Percentiles rank a stretch among this genome's conserved stretches.
Evolutionary conservation across 2,888 invertebrate genomes (phyloP).

Genomic region (Leptarthrus brevirostris): DNA sequence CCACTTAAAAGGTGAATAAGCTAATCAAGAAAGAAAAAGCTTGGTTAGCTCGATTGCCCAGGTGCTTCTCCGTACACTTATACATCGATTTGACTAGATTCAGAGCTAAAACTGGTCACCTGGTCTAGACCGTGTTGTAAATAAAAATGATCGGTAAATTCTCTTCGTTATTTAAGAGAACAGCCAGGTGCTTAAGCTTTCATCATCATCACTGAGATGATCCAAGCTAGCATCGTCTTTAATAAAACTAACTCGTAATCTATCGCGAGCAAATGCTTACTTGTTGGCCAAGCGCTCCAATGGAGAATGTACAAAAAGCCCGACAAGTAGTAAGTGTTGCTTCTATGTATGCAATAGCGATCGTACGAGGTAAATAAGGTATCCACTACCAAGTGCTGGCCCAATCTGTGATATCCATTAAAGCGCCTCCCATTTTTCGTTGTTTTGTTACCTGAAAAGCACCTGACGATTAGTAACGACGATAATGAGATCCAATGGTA

Average conservation of each 20-base stretch:
- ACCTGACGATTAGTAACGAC: slow-evolving; percentile 43
- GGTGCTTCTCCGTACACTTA: slow-evolving; percentile 15
- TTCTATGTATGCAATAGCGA: slow-evolving; percentile 22
- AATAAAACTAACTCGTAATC: slow-evolving; percentile 34
- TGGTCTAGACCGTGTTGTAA: neutral
- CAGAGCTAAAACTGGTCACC: neutral
- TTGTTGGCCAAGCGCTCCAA: slow-evolving; percentile 20
- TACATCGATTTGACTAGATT: slow-evolving; percentile 1
- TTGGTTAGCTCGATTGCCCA: neutral
- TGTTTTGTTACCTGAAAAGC: slow-evolving; percentile 48
- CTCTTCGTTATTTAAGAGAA: slow-evolving; percentile 22
- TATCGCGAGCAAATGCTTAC: slow-evolving; percentile 33
- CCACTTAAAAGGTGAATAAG: slow-evolving; percentile 31
- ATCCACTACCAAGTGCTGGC: slow-evolving; percentile 50
- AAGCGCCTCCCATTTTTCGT: slow-evolving; percentile 56
- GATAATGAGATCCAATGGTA: slow-evolving; percentile 50
- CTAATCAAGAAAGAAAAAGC: slow-evolving; percentile 15
- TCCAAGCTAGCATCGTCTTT: too few species aligned
- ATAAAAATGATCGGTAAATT: neutral
- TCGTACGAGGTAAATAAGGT: slow-evolving; percentile 49
- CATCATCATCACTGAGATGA: too few species aligned
- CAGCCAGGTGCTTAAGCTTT: slow-evolving; percentile 25
- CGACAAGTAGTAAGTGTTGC: neutral
- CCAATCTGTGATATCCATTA: slow-evolving; percentile 57
- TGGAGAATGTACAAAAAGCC: slow-evolving; percentile 6